Evolutionary conservation across 2,797 vertebrate species (phyloP).

Genomic region (Melopsittacus undulatus): DNA sequence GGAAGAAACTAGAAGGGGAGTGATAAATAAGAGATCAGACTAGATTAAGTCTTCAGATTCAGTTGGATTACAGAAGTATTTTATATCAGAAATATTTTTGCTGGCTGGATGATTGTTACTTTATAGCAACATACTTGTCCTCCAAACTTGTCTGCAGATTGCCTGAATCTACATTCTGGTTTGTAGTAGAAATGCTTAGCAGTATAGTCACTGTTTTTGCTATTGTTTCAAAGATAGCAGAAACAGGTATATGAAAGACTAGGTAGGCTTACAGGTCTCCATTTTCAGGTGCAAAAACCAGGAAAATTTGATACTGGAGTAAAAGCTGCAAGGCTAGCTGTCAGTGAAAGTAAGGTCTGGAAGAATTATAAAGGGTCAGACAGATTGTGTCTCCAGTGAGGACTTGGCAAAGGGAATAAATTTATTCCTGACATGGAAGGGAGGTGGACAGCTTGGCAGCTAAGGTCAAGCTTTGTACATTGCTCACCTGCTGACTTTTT

Average conservation of each 20-base stretch:
- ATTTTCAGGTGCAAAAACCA: background rate
- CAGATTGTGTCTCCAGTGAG: background rate
- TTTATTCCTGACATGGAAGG: background rate
- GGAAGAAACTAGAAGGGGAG: background rate
- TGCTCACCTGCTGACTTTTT: background rate
- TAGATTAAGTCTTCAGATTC: background rate
- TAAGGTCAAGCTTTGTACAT: background rate
- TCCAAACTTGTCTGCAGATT: background rate
- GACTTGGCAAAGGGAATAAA: background rate
- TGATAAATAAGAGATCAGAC: background rate
- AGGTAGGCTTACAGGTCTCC: background rate
- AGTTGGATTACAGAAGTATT: background rate
- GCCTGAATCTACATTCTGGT: background rate
- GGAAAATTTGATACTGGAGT: background rate
- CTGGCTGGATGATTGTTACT: background rate
- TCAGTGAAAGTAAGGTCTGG: background rate
- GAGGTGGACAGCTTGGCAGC: background rate
- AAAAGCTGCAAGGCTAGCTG: background rate
- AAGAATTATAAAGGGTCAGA: slow-evolving; percentile 1
- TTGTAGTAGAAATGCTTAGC: background rate
- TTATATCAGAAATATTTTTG: background rate
- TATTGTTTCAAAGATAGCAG: background rate
- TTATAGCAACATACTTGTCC: background rate
- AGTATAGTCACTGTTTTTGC: background rate
- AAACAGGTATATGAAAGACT: background rate